phyloP scores from a whole-genome alignment of 2,888 invertebrate species.

The Caenorhabditis sp. region DNA sequence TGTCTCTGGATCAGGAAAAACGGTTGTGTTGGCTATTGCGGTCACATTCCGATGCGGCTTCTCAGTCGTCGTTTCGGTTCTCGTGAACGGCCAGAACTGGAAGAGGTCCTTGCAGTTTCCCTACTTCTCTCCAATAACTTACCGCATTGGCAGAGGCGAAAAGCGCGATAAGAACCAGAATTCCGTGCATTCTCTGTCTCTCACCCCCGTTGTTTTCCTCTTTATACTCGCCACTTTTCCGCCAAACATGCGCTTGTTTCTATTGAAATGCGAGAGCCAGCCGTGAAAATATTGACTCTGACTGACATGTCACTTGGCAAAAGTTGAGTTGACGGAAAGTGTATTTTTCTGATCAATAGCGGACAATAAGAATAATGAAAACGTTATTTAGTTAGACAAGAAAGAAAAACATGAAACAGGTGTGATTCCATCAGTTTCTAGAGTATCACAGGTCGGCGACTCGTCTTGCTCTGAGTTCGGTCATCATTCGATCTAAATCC shows the following conservation, averaged over 20 bases:
- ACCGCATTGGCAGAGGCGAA: neutral
- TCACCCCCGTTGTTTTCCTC: neutral
- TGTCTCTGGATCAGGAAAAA: neutral
- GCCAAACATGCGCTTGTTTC: conserved; percentile 23
- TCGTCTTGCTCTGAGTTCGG: conserved; percentile 34
- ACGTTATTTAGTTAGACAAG: neutral
- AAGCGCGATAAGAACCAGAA: conserved; percentile 12
- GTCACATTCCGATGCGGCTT: neutral
- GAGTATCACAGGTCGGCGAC: conserved; percentile 28
- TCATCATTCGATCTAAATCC: conserved; percentile 46
- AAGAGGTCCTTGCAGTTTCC: no score
- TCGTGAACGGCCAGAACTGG: conserved; percentile 28
- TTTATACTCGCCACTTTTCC: conserved; percentile 1
- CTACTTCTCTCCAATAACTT: neutral
- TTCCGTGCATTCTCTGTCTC: neutral
- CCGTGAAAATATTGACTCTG: conserved; percentile 35
- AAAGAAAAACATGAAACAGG: conserved; percentile 4
- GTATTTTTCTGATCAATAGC: conserved; percentile 5
- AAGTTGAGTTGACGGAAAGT: conserved; percentile 3
- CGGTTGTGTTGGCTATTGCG: neutral
- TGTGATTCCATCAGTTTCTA: neutral
- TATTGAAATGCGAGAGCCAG: neutral
- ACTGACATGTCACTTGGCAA: neutral
- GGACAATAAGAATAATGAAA: conserved; percentile 1
- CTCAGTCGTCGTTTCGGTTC: conserved; percentile 5